These are phyloP conservation scores for Falco novaeseelandiae DNA, from an alignment of 2,797 vertebrate species.

Conservation along the genomic window DNA sequence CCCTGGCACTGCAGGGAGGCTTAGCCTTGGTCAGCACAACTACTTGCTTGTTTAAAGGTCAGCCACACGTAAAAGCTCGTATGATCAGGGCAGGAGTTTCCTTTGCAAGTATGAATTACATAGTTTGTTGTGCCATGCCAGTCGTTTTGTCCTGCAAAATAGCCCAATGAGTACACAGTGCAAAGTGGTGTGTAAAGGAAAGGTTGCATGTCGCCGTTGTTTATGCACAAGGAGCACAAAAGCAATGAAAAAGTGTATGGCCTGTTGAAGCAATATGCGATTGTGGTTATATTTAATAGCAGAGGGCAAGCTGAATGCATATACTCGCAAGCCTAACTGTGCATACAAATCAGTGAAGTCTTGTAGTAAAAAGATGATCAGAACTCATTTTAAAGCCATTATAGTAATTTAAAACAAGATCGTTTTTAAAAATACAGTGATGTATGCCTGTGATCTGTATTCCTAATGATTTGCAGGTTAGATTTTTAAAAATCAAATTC, in stretches of 20 bases:
- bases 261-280: not conserved
- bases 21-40: not conserved
- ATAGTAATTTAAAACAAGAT: constrained; percentile 10
- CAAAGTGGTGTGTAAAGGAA: not conserved
- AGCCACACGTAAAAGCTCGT: not conserved
- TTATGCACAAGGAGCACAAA: not conserved
- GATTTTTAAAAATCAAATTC: constrained; percentile 13
- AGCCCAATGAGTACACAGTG: not conserved
- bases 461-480: not conserved
- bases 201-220: not conserved
- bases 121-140: not conserved
- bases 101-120: not conserved
- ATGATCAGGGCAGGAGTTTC: not conserved
- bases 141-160: not conserved
- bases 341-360: not conserved
- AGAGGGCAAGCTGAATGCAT: not conserved
- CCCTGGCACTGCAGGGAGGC: fast-evolving
- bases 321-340: not conserved
- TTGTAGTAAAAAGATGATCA: not conserved
- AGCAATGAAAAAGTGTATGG: not conserved
- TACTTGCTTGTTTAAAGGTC: not conserved
- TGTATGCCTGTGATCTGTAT: not conserved
- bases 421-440: not conserved
- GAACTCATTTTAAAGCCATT: constrained; percentile 15
- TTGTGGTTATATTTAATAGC: not conserved